phyloP scores from a whole-genome alignment of 2,888 invertebrate genomes.

The Conus canariensis region DNA sequence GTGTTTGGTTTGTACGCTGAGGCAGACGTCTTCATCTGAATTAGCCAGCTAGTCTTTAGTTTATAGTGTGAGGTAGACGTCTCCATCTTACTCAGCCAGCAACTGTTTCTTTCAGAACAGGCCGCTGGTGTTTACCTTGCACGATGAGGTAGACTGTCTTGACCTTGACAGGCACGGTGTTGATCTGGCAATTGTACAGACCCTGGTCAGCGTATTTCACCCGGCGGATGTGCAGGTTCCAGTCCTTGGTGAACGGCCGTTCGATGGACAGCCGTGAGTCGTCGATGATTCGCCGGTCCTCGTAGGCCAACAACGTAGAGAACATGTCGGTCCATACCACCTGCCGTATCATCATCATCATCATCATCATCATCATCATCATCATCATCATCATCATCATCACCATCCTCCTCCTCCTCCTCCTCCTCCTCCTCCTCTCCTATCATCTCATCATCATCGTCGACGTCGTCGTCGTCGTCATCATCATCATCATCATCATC shows the following conservation, averaged over 20 bases:
- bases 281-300: constrained; percentile 73
- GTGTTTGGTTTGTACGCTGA: too few species aligned
- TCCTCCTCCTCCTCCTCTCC: too few species aligned
- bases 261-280: constrained; percentile 74
- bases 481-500: neutral
- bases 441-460: neutral
- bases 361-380: constrained; percentile 15
- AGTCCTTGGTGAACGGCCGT: constrained; percentile 72
- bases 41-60: too few species aligned
- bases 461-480: neutral
- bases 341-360: constrained; percentile 53
- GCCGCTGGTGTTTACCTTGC: neutral
- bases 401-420: neutral
- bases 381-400: constrained; percentile 1
- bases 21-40: too few species aligned
- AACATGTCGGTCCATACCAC: constrained; percentile 75
- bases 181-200: constrained; percentile 75
- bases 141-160: constrained; percentile 24
- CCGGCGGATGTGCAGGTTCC: constrained; percentile 75
- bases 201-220: constrained; percentile 70
- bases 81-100: too few species aligned
- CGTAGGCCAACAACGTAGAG: constrained; percentile 70
- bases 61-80: too few species aligned
- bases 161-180: constrained; percentile 58
- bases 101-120: too few species aligned